Conservation (phyloP, 2,797 vertebrate species). For the Melanotaenia nigrans region DNA sequence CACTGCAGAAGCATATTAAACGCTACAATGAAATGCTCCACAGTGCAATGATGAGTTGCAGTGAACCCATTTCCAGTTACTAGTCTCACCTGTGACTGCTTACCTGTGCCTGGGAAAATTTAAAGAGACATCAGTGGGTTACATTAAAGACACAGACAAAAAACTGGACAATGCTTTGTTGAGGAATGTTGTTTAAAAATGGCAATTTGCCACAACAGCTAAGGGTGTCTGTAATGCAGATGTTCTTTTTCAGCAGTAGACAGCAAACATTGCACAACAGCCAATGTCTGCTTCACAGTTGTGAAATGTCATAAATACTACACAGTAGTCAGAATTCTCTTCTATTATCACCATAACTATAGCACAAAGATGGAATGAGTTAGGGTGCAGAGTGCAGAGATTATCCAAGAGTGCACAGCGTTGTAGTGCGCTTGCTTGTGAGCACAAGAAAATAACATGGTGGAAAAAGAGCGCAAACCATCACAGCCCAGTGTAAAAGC, state of each 20-base stretch:
- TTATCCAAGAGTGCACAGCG: not conserved
- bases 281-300: conserved; percentile 7
- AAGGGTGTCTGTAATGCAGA: conserved; percentile 27
- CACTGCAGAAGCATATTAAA: not conserved
- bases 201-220: conserved; percentile 43
- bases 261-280: not conserved
- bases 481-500: not conserved
- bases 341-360: not conserved
- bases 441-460: not conserved
- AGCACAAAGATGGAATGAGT: not conserved
- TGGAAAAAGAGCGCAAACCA: not conserved
- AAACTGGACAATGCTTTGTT: conserved; percentile 41
- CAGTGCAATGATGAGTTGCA: not conserved
- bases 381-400: not conserved
- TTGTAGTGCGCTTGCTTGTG: no score
- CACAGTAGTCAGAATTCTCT: not conserved
- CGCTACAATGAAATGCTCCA: not conserved
- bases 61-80: not conserved
- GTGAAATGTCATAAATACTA: not conserved
- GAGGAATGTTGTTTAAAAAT: conserved; percentile 54
- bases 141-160: conserved; percentile 44
- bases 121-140: conserved; percentile 49
- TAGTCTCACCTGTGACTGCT: conserved; percentile 7
- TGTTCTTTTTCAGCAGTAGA: conserved; percentile 9
- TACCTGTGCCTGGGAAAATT: conserved; percentile 51